Percentiles rank a stretch among this genome's conserved stretches.
Evolutionary conservation across 2,888 invertebrate genomes (phyloP).

Genomic region (Drosophila mettleri): DNA sequence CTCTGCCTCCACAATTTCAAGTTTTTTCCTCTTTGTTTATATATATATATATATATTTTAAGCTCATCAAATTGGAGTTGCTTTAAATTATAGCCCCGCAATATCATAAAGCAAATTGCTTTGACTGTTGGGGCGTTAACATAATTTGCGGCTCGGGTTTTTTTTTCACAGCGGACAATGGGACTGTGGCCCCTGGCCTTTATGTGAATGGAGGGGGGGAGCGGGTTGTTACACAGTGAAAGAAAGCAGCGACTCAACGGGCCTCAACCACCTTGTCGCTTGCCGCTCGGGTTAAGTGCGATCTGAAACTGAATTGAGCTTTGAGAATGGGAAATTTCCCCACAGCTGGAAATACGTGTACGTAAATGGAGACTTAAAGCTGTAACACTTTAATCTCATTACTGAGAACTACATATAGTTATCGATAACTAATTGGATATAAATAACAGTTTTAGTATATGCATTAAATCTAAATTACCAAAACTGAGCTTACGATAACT

Average conservation of each 20-base stretch:
- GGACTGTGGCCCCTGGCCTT: slow-evolving; percentile 17
- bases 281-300: slow-evolving; percentile 38
- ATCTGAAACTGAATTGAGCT: slow-evolving; percentile 11
- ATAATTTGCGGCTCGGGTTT: not conserved
- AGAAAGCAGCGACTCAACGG: not conserved
- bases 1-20: not conserved
- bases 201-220: too few species aligned
- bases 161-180: slow-evolving; percentile 10
- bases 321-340: not conserved
- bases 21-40: not conserved
- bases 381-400: not conserved
- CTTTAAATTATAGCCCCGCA: not conserved
- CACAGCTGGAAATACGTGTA: too few species aligned
- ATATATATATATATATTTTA: not conserved
- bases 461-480: too few species aligned
- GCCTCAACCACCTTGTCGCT: slow-evolving; percentile 34
- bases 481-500: not conserved
- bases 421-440: not conserved
- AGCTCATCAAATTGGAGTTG: not conserved
- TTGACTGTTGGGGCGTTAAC: slow-evolving; percentile 17
- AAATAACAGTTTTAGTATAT: too few species aligned
- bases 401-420: not conserved
- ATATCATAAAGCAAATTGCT: slow-evolving; percentile 19
- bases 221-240: too few species aligned
- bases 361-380: not conserved